Percentiles rank a stretch among this genome's conserved stretches.
Conservation (phyloP, 1,140 invertebrate species). For the Pseudomyrmex dendroicus region DNA sequence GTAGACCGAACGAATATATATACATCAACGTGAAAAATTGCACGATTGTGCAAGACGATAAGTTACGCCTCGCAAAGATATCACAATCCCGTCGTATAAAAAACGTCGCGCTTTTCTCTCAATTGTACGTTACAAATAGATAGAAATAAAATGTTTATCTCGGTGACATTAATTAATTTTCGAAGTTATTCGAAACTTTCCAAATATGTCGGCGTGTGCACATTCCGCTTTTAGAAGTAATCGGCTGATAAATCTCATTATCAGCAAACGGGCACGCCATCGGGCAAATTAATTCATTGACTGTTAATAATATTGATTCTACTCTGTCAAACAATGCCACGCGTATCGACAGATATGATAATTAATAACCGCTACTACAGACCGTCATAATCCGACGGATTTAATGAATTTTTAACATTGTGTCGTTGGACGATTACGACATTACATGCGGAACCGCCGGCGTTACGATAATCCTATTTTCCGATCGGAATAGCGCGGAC, state of each 20-base stretch:
- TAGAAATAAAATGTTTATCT: neutral
- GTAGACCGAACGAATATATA: neutral
- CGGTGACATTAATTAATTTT: slow-evolving; percentile 53
- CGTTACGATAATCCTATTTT: slow-evolving; percentile 47
- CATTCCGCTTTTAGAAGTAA: slow-evolving; percentile 35
- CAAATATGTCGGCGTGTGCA: slow-evolving; percentile 33
- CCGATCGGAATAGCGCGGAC: slow-evolving; percentile 10
- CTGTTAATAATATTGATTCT: slow-evolving; percentile 61
- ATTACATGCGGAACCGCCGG: slow-evolving; percentile 12
- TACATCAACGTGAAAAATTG: slow-evolving; percentile 7
- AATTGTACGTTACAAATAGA: neutral
- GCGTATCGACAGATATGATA: slow-evolving; percentile 51
- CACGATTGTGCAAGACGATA: neutral
- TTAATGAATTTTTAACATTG: slow-evolving; percentile 50
- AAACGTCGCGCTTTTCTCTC: neutral
- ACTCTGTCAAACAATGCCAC: slow-evolving; percentile 57
- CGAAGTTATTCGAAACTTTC: slow-evolving; percentile 28
- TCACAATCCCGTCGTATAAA: neutral
- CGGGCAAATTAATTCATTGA: slow-evolving; percentile 58
- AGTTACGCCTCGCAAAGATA: neutral
- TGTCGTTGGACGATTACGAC: neutral
- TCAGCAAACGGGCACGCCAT: slow-evolving; percentile 43
- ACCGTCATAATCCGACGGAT: slow-evolving; percentile 46
- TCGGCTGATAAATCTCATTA: slow-evolving; percentile 58
- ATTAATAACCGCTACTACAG: slow-evolving; percentile 52